Base-by-base conservation (phyloP, 1,140 invertebrate species). In the Frieseomelitta varia region DNA sequence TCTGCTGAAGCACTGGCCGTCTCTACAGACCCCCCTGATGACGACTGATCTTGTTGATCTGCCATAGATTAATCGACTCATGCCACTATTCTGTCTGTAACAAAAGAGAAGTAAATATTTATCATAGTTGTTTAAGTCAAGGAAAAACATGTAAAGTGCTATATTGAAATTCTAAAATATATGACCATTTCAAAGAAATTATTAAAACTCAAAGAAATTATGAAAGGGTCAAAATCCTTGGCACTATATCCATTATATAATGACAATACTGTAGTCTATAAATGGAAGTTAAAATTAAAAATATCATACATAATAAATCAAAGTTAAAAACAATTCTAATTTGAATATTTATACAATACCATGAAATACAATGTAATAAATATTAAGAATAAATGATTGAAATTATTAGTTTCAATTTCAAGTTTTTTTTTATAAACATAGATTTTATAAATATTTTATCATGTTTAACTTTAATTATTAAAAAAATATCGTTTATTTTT, bases 61-160 rank as follows among this genome's bases (percentile, higher is more conserved):
- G 94, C 94, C 94, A 95, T 95, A 95, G 94, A 95, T 95, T 95
- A 95, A 95, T 94, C 94, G 94, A 95, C 94, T 94, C 94, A 95
- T 95, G 94, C 94, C 94, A 95, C 94, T 95, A 95, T 95, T 93
- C 94, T 94, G 92, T 94, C 94, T 95, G 90, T 30, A 93, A 94
- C 67, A 56, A 81, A 87, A 81, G 56, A 82, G 85, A 71, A 61
- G 8, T 47, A 47, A 77, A 79, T 30, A 71, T 72, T 67, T 80
- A 4, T 30, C 11, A n/a, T 72, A 39, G 58, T 58, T 56, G 47
- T 30, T 79, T 19, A 68, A 65, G 53, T 39, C 51, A 12, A 55
- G 39, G 1, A 19, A 2, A 51, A 72, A 68, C 24, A 27, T 14
- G 27, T 27, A 34, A 55, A 27, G 30, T 61, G 69, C 63, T 14